These are phyloP conservation scores for Parus major DNA, from an alignment of 2,113 vertebrate genomes.

Conservation along the genomic window DNA sequence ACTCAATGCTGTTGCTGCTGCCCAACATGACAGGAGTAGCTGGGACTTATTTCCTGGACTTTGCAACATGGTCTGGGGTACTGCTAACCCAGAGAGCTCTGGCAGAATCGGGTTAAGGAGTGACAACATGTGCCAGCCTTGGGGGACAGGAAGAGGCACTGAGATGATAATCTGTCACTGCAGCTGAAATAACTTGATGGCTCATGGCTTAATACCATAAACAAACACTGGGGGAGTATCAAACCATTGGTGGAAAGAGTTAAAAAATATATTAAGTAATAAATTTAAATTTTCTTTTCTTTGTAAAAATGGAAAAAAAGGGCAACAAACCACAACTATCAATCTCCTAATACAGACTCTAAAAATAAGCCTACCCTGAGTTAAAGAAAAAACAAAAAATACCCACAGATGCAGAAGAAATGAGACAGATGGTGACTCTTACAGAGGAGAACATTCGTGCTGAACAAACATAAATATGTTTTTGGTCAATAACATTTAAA, in stretches of 20 bases:
- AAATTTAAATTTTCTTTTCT: background rate
- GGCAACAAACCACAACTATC: background rate
- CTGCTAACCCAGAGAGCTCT: background rate
- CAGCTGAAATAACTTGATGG: background rate
- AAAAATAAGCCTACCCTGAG: background rate
- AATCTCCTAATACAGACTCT: background rate
- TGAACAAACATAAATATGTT: slow-evolving; percentile 3
- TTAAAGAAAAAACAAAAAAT: background rate
- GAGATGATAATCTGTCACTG: background rate
- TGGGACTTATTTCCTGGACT: background rate
- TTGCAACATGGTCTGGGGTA: rapidly evolving
- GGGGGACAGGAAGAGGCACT: background rate
- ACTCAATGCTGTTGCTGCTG: background rate
- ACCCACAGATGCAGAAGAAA: background rate
- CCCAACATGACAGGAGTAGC: background rate
- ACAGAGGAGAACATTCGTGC: background rate
- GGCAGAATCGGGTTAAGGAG: background rate
- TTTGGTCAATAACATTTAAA: slow-evolving; percentile 28
- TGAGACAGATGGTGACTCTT: slow-evolving; percentile 9
- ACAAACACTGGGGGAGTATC: background rate
- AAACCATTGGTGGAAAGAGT: background rate
- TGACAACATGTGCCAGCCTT: background rate
- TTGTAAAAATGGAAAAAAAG: background rate
- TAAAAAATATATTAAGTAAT: background rate
- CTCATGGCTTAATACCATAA: background rate